phyloP scores from a whole-genome alignment of 2,113 vertebrate genomes.

The Lichenostomus cassidix region DNA sequence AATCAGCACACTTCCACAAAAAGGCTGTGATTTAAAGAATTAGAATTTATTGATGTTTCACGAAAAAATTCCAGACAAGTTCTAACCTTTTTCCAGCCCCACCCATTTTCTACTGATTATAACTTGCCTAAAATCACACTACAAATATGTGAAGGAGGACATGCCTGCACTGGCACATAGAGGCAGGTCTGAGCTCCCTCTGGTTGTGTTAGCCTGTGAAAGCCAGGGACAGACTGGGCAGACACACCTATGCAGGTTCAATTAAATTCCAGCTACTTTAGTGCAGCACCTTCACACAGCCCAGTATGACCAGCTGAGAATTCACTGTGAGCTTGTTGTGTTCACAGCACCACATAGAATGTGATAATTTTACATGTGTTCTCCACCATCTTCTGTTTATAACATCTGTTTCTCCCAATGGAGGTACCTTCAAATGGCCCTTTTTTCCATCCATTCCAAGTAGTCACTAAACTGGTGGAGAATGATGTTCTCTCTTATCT shows the following conservation, averaged over 20 bases:
- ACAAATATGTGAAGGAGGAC: not conserved
- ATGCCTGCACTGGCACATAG: not conserved
- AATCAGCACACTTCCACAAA: not conserved
- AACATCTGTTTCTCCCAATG: not conserved
- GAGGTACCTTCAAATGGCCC: not conserved
- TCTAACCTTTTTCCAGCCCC: constrained; percentile 1
- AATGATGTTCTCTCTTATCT: not conserved
- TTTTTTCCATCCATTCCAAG: not conserved
- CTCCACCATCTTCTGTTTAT: not conserved
- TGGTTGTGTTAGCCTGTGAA: not conserved
- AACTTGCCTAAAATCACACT: not conserved
- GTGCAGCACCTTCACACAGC: not conserved
- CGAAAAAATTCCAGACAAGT: constrained; percentile 32
- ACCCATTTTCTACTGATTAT: constrained; percentile 1
- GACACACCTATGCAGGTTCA: not conserved
- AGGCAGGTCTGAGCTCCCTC: not conserved
- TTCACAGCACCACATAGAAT: not conserved
- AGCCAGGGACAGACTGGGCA: not conserved
- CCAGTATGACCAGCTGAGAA: not conserved
- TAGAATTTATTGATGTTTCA: constrained; percentile 13
- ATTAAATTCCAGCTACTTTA: not conserved
- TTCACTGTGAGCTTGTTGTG: not conserved
- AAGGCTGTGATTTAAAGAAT: not conserved
- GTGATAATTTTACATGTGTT: accelerated
- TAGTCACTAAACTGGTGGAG: not conserved